Conservation (phyloP, 1,140 invertebrate species). For the Onthophagus taurus region DNA sequence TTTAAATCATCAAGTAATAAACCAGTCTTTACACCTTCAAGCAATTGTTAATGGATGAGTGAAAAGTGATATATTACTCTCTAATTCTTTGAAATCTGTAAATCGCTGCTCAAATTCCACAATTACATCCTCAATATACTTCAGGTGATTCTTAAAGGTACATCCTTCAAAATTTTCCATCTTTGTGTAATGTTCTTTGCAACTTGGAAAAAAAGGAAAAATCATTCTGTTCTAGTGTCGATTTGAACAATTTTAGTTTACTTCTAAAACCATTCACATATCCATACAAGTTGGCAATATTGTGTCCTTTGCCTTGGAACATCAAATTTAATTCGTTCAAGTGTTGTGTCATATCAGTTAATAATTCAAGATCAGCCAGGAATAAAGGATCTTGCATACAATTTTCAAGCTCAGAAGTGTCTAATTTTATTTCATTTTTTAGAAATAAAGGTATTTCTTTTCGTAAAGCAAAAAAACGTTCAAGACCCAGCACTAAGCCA, state of each 20-base stretch:
- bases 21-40: no score
- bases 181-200: constrained; percentile 6
- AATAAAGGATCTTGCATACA: constrained; percentile 3
- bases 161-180: constrained; percentile 2
- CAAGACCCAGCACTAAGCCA: constrained; percentile 4
- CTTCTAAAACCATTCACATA: constrained; percentile 8
- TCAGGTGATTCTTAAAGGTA: not conserved
- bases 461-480: constrained; percentile 12
- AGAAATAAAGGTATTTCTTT: constrained; percentile 13
- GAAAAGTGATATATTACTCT: constrained; percentile 1
- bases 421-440: constrained; percentile 10
- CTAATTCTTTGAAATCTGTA: not conserved
- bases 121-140: constrained; percentile 1
- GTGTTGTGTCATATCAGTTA: constrained; percentile 7
- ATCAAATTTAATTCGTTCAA: constrained; percentile 11
- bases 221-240: not conserved
- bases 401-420: constrained; percentile 8
- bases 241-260: constrained; percentile 15
- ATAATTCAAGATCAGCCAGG: constrained; percentile 5
- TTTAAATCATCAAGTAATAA: no score
- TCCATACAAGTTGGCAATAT: constrained; percentile 9
- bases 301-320: constrained; percentile 10
- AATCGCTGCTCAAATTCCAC: constrained; percentile 1
- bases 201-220: constrained; percentile 7
- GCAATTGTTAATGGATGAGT: no score